A percentile compares a stretch with the other conserved stretches of the same genome.
Conservation (phyloP, 2,888 invertebrate genomes). For the Ophioninae sp. region DNA sequence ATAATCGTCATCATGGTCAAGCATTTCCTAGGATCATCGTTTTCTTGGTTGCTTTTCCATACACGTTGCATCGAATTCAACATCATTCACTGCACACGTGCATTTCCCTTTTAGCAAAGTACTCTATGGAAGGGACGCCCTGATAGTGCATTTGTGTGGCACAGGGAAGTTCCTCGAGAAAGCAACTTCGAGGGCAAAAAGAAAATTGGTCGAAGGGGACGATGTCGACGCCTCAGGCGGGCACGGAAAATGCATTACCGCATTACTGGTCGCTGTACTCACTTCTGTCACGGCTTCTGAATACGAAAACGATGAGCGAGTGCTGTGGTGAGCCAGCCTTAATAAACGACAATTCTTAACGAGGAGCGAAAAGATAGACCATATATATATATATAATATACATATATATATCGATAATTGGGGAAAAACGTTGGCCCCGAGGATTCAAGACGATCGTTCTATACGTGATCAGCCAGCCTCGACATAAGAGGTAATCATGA, state of each 20-base stretch:
- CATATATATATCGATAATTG: not conserved
- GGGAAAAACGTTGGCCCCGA: constrained; percentile 34
- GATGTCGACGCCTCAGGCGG: constrained; percentile 23
- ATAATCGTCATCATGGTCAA: too few relatives aligned
- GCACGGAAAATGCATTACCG: constrained; percentile 36
- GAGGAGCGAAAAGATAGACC: constrained; percentile 1
- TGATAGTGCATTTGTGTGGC: not conserved
- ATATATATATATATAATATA: constrained; percentile 15
- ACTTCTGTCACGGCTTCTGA: constrained; percentile 8
- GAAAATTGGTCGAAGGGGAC: constrained; percentile 51
- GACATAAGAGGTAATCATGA: not conserved
- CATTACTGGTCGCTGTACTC: constrained; percentile 35
- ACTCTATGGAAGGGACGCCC: not conserved
- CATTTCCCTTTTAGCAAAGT: not conserved
- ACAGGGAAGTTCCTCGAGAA: not conserved
- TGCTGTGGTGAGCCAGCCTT: constrained; percentile 1
- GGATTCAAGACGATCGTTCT: constrained; percentile 39
- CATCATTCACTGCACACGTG: not conserved
- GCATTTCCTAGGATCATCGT: not conserved
- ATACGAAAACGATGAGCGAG: constrained; percentile 12
- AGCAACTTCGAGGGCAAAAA: constrained; percentile 26
- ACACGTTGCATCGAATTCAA: not conserved
- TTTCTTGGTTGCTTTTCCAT: not conserved
- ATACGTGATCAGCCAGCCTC: not conserved
- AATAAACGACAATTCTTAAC: constrained; percentile 35